These are phyloP conservation scores for Phymorhynchus buccinoides DNA, from an alignment of 1,140 invertebrate genomes.

Conservation along the genomic window DNA sequence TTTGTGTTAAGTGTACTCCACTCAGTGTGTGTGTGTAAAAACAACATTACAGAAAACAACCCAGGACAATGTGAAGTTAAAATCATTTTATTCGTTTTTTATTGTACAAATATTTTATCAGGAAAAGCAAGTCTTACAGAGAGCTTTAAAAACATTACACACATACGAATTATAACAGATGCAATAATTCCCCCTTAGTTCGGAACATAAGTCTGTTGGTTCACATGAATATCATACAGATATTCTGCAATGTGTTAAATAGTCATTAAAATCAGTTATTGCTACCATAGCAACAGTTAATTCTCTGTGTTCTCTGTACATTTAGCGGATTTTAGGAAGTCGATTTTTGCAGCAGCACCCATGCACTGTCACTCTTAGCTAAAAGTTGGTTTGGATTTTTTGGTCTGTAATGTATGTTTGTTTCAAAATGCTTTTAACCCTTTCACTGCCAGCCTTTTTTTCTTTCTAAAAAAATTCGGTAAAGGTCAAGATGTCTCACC, in stretches of 20 bases:
- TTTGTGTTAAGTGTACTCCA: no score
- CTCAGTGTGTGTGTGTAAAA: not conserved
- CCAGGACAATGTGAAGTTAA: not conserved
- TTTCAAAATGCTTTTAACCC: no score
- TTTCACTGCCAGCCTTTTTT: no score
- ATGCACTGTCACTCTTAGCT: no score
- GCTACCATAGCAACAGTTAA: not conserved
- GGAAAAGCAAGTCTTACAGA: constrained; percentile 1
- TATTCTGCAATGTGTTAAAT: not conserved
- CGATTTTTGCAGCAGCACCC: no score
- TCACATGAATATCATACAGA: not conserved
- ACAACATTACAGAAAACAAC: not conserved
- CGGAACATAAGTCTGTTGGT: not conserved
- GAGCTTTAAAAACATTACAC: not conserved
- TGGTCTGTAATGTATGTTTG: no score
- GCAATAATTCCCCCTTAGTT: not conserved
- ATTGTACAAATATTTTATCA: constrained; percentile 29
- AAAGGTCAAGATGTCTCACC: no score
- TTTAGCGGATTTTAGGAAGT: no score
- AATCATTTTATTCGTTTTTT: constrained; percentile 9
- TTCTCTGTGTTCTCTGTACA: no score
- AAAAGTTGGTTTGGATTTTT: no score
- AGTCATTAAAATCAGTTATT: not conserved
- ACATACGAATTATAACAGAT: not conserved
- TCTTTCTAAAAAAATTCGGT: no score